Base-by-base conservation (phyloP, 2,113 vertebrate species). In the Meriones unguiculatus region DNA sequence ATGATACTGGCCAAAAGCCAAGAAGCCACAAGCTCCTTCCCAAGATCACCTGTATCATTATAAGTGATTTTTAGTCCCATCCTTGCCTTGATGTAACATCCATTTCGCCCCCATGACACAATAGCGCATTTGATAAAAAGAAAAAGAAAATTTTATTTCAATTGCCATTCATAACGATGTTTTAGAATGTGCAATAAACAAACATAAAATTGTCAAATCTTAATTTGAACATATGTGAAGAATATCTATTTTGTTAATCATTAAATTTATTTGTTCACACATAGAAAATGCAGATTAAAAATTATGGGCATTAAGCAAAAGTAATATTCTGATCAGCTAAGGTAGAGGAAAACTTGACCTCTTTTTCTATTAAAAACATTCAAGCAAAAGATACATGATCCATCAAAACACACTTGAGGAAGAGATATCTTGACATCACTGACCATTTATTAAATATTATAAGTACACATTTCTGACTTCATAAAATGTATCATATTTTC, bases 131-230 rank as follows among this genome's bases (percentile, higher is more conserved):
- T 50, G 18, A 80, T 59, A 78, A 78, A 87, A n/a, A 17, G 86
- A 41, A 95, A 95, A 92, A 35, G 46, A 77, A 17, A 92, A 54
- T 18, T 65, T 57, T 0, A 75, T 64, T 77, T 93, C 81, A 78
- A 82, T 24, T 94, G n/a, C 25, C 67, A 70, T 75, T 78, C 52
- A 35, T 85, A 88, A 86, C 81, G 30, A 54, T 35, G 86, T 91
- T 97, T 91, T 77, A n/a, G 64, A 62, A 94, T 89, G 12, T 92
- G 95, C 77, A 65, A 84, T 73, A 96, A 95, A 80, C 76, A 96
- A 95, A 25, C 46, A 9, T 7, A 73, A 92, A 89, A 77, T 78
- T 50, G 80, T 35, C 54, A 92, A 81, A 94, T 92, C 75, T 90
- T 90, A 20, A 87, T 87, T 84, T 84, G n/a, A 92, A 87, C 54